A percentile compares a stretch with the other conserved stretches of the same genome.
phyloP scores from a whole-genome alignment of 2,113 vertebrate genomes.

The Fulica atra region DNA sequence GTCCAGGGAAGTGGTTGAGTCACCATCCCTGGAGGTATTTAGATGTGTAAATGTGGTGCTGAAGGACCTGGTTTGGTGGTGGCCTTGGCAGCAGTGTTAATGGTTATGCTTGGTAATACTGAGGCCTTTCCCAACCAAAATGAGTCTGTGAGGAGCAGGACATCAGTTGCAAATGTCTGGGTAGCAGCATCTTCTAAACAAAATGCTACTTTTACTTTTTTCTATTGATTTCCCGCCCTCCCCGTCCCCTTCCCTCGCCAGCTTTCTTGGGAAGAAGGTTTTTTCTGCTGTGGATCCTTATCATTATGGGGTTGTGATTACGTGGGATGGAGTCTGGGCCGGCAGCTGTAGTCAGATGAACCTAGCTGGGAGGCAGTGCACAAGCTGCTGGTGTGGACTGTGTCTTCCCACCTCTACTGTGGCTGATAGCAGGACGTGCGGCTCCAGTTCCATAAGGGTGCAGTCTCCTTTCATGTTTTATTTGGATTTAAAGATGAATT shows the following conservation, averaged over 20 bases:
- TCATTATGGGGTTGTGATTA: neutral
- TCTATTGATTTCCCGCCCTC: rapidly evolving
- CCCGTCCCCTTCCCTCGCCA: no score
- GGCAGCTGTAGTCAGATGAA: neutral
- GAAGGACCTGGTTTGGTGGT: no score
- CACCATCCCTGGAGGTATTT: no score
- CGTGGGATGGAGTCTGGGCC: rapidly evolving
- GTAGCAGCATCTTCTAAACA: neutral
- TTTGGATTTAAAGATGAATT: neutral
- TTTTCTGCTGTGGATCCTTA: neutral
- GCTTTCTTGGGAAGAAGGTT: neutral
- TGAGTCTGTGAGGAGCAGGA: neutral
- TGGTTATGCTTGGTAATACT: no score
- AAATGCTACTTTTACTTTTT: neutral
- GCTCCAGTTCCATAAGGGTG: neutral
- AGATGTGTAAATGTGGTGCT: no score
- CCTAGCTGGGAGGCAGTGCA: neutral
- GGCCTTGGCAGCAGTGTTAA: no score
- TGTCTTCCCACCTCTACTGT: neutral
- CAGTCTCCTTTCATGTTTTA: neutral
- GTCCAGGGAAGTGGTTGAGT: no score
- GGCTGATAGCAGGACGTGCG: neutral
- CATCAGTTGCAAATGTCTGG: neutral
- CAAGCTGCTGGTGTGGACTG: neutral
- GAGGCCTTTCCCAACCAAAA: no score